Percentiles rank a stretch among this genome's conserved stretches.
Evolutionary conservation across 2,113 vertebrate genomes (phyloP).

Genomic region (Aspidoscelis tigris): DNA sequence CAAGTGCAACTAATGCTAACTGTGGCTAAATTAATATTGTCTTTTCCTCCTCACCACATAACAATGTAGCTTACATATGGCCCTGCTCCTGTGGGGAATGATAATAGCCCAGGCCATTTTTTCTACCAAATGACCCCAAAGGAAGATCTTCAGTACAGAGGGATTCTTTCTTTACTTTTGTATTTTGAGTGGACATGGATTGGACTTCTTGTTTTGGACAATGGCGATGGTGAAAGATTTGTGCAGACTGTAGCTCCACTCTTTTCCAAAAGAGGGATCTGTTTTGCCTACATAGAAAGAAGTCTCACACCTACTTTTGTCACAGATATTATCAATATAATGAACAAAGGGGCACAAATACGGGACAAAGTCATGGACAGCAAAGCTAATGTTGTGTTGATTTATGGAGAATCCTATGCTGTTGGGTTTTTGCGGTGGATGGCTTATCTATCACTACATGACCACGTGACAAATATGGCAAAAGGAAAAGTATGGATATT

Average conservation of each 20-base stretch:
- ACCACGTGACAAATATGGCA: neutral
- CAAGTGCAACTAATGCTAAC: neutral
- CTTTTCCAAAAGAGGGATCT: neutral
- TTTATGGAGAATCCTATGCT: neutral
- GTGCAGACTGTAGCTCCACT: neutral
- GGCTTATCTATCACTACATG: neutral
- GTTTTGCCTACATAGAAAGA: neutral
- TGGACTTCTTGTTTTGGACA: neutral
- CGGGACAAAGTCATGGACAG: neutral
- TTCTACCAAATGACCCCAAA: neutral
- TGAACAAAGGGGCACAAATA: neutral
- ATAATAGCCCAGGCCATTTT: neutral
- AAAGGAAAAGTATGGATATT: neutral
- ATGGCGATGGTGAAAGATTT: neutral
- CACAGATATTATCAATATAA: neutral
- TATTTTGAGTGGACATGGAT: constrained; percentile 1
- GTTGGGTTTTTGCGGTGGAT: neutral
- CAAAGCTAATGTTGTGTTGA: neutral
- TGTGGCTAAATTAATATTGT: neutral
- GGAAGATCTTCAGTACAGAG: neutral
- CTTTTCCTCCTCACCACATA: neutral
- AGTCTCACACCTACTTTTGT: neutral
- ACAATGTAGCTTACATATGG: neutral
- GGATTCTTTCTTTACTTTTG: constrained; percentile 8
- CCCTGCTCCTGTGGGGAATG: neutral